Conservation (phyloP, 2,888 invertebrate species). For the Rhogogaster chlorosoma region DNA sequence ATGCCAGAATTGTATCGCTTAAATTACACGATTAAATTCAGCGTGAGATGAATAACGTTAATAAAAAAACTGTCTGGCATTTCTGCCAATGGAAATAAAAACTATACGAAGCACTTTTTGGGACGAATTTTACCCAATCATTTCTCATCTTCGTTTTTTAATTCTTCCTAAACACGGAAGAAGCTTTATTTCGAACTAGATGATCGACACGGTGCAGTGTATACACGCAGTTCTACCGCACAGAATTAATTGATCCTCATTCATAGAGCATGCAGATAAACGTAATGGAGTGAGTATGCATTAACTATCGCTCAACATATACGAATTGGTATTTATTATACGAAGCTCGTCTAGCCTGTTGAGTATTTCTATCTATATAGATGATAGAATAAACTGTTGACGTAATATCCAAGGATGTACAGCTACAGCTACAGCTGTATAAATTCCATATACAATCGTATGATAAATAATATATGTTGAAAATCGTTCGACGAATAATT, state of each 20-base stretch:
- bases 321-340: background rate
- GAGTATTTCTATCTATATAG: background rate
- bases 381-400: slow-evolving; percentile 16
- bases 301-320: background rate
- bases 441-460: background rate
- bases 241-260: slow-evolving; percentile 21
- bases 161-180: background rate
- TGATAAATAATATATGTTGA: background rate
- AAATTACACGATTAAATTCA: slow-evolving; percentile 1
- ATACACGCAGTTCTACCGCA: background rate
- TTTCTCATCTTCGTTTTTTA: background rate
- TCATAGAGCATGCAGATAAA: background rate
- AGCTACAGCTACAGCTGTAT: background rate
- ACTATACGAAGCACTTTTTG: background rate
- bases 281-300: background rate
- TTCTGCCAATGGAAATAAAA: background rate
- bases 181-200: background rate
- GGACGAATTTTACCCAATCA: background rate
- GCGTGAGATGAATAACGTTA: background rate
- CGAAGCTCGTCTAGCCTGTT: background rate
- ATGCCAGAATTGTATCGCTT: background rate
- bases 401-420: slow-evolving; percentile 1
- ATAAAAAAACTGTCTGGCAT: background rate
- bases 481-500: background rate
- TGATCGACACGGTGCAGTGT: background rate